A percentile compares a stretch with the other conserved stretches of the same genome.
Conservation (phyloP, 2,113 vertebrate species). For the Sporophila hypoxantha region DNA sequence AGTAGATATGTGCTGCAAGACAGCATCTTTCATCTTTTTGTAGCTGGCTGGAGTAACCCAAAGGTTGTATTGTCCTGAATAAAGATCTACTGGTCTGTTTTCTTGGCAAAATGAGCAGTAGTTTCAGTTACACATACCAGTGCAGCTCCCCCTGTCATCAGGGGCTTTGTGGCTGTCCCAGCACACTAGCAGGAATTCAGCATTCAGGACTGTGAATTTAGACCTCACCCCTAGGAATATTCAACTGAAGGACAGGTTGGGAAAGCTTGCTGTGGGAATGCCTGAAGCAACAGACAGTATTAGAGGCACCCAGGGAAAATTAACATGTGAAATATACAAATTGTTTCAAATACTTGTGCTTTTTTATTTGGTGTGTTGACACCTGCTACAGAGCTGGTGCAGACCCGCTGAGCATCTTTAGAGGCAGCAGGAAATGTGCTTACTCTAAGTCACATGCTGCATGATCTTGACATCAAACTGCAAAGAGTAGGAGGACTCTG, state of each 20-base stretch:
- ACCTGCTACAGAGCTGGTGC: not conserved
- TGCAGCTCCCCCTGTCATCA: not conserved
- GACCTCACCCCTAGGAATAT: not conserved
- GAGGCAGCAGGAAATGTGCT: not conserved
- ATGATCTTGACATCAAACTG: not conserved
- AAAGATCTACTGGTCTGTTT: not conserved
- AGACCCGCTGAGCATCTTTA: not conserved
- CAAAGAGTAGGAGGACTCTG: not conserved
- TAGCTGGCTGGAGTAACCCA: not conserved
- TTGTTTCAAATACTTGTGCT: not conserved
- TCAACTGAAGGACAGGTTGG: not conserved
- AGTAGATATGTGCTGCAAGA: not conserved
- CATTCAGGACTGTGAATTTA: fast-evolving
- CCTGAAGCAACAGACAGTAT: not conserved
- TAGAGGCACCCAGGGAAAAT: not conserved
- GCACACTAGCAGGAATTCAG: not conserved
- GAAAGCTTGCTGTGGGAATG: not conserved
- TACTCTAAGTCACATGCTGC: not conserved
- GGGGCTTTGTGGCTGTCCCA: not conserved
- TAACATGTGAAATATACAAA: not conserved
- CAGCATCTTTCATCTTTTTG: not conserved
- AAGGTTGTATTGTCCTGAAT: not conserved
- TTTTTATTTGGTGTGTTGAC: not conserved
- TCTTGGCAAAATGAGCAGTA: not conserved
- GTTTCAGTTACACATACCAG: not conserved